Evolutionary conservation across 2,888 invertebrate species (phyloP).

Genomic region (Leistus spinibarbis): DNA sequence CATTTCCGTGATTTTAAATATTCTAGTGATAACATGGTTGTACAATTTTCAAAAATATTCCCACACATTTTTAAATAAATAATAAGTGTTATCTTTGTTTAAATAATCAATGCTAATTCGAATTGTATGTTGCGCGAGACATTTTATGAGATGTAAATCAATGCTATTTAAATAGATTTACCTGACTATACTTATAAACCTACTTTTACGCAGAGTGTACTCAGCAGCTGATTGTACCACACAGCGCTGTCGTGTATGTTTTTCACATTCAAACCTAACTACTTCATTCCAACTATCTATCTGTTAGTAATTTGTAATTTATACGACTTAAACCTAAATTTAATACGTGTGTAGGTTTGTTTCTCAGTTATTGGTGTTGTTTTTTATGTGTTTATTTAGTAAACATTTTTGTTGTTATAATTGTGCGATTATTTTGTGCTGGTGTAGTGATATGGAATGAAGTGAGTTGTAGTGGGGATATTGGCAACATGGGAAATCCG

Average conservation of each 20-base stretch:
- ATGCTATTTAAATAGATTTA: conserved; percentile 2
- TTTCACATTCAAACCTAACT: conserved; percentile 6
- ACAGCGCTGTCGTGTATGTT: conserved; percentile 21
- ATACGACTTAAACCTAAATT: background rate
- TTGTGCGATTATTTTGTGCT: background rate
- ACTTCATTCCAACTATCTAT: conserved; percentile 14
- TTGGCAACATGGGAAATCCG: conserved; percentile 37
- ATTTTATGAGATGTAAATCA: background rate
- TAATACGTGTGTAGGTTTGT: background rate
- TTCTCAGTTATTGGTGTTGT: background rate
- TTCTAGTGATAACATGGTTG: background rate
- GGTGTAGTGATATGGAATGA: conserved; percentile 1
- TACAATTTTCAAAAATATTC: background rate
- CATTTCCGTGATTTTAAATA: conserved; percentile 19
- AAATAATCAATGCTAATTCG: background rate
- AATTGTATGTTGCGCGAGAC: background rate
- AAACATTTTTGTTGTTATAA: background rate
- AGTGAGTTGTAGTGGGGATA: conserved; percentile 25
- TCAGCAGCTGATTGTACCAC: conserved; percentile 32
- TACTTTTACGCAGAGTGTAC: conserved; percentile 15
- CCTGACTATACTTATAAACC: conserved; percentile 13
- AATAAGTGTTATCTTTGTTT: too few species aligned
- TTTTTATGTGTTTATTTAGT: background rate
- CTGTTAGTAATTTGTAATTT: background rate
- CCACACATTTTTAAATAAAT: background rate